These are phyloP conservation scores for Microctonus aethiopoides DNA, from an alignment of 2,888 invertebrate genomes.

Conservation along the genomic window DNA sequence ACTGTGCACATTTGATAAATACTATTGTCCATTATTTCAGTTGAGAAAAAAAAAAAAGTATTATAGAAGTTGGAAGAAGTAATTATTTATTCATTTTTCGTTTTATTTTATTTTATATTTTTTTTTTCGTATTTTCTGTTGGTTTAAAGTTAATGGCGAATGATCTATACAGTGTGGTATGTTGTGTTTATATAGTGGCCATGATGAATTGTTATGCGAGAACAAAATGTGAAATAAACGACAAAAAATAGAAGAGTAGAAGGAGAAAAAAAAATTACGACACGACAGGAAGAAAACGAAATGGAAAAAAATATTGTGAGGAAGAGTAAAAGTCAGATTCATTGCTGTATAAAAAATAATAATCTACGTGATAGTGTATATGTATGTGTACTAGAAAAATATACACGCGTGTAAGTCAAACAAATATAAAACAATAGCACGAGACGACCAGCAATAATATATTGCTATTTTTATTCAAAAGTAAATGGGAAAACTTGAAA, in stretches of 20 bases:
- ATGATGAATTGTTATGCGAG: neutral
- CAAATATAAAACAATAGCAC: neutral
- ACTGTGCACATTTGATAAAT: neutral
- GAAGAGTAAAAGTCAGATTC: neutral
- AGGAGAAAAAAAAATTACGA: neutral
- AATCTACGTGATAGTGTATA: constrained; percentile 1
- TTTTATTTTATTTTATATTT: neutral
- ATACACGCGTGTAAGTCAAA: constrained; percentile 7
- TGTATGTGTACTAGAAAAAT: neutral
- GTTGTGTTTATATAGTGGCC: neutral
- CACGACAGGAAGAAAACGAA: neutral
- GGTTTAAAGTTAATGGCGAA: neutral
- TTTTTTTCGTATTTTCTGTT: neutral
- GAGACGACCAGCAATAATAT: neutral
- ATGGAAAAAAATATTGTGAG: neutral
- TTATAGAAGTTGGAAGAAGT: neutral
- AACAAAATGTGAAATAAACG: constrained; percentile 1
- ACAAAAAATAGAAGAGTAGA: neutral
- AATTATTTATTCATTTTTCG: neutral
- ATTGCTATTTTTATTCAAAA: neutral
- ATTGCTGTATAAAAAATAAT: neutral
- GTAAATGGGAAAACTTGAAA: no score
- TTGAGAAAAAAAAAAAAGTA: neutral
- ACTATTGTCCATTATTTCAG: no score
- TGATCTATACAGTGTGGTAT: neutral